These are phyloP conservation scores for Ailuropoda melanoleuca DNA, from an alignment of 2,113 vertebrate genomes.

Conservation along the genomic window DNA sequence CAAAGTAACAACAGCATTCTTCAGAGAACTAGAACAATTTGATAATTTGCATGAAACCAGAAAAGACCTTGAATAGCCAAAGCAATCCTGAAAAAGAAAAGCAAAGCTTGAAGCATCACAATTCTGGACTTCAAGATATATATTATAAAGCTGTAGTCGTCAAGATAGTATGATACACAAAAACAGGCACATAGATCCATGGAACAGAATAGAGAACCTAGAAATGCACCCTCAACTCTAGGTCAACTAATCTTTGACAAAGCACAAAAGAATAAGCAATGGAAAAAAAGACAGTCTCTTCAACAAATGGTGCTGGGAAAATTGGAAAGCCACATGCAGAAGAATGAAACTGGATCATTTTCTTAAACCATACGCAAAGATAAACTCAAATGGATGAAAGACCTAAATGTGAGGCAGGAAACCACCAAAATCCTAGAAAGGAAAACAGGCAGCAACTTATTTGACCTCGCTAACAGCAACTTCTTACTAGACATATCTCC, in stretches of 20 bases:
- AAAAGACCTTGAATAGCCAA: background rate
- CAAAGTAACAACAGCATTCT: background rate
- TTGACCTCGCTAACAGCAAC: background rate
- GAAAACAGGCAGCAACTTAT: background rate
- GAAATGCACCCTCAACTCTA: background rate
- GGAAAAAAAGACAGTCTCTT: background rate
- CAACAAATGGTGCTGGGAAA: background rate
- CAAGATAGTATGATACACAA: background rate
- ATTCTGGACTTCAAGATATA: background rate
- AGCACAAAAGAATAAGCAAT: background rate
- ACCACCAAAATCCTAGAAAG: background rate
- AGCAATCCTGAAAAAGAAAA: background rate
- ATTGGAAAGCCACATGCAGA: background rate
- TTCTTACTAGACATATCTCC: background rate
- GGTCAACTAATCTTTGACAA: background rate
- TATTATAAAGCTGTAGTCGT: background rate
- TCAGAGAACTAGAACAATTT: background rate
- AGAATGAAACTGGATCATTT: background rate
- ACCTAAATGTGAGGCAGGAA: background rate
- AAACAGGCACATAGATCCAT: background rate
- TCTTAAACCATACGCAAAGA: background rate
- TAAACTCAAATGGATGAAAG: background rate
- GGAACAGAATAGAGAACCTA: background rate
- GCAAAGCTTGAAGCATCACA: background rate
- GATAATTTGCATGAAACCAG: background rate